Evolutionary conservation across 2,797 vertebrate species (phyloP).

Genomic region (Ptychobarbus kaznakovi): DNA sequence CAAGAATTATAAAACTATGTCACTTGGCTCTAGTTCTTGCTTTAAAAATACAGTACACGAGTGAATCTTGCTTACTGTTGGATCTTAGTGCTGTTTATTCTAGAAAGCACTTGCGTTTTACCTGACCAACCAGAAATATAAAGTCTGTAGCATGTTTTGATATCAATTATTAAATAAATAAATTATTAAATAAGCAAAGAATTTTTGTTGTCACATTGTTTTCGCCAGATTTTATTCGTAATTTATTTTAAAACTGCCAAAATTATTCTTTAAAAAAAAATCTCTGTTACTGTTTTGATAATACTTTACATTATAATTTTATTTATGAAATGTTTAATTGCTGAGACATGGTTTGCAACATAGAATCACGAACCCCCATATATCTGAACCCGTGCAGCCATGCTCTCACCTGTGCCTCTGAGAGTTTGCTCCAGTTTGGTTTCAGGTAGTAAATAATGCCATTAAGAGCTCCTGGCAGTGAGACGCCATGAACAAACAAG

Average conservation of each 20-base stretch:
- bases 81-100: neutral
- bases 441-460: conserved; percentile 86
- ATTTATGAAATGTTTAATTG: neutral
- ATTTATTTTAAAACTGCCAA: neutral
- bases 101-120: neutral
- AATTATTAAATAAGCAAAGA: neutral
- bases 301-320: neutral
- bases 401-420: conserved; percentile 80
- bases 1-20: conserved; percentile 3
- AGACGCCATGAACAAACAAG: conserved; percentile 82
- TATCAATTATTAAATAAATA: neutral
- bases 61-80: neutral
- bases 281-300: neutral
- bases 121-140: neutral
- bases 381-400: neutral
- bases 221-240: neutral
- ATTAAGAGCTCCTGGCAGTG: conserved; percentile 81
- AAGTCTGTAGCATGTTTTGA: neutral
- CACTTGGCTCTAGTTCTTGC: neutral
- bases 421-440: conserved; percentile 86
- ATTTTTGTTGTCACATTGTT: neutral
- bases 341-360: too few relatives aligned
- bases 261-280: neutral
- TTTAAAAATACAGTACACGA: neutral
- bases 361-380: neutral